Conservation (phyloP, 92 coral and sea anemone species). For the Phenganax subtilis region DNA sequence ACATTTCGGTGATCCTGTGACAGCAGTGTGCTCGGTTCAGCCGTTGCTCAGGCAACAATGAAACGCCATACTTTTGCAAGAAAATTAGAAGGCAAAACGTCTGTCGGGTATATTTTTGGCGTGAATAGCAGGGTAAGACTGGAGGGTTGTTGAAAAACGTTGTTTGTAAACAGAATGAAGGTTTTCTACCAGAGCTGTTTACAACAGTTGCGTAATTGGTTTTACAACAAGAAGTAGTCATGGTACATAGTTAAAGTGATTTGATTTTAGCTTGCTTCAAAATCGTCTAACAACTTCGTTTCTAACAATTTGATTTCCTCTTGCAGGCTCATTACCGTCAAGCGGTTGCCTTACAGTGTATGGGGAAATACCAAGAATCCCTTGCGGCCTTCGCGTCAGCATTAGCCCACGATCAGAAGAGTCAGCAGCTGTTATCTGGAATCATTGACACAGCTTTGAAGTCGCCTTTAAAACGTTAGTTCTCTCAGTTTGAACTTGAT, state of each 20-base stretch:
- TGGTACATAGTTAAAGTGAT: not conserved
- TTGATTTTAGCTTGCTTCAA: constrained; percentile 38
- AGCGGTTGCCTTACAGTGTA: constrained; percentile 96
- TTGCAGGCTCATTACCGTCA: constrained; percentile 97
- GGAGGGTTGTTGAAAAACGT: too few relatives aligned
- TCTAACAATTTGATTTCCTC: constrained; percentile 24
- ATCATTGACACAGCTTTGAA: constrained; percentile 83
- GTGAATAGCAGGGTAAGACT: constrained; percentile 96
- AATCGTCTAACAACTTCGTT: too few relatives aligned
- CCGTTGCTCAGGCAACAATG: constrained; percentile 55
- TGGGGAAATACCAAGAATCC: constrained; percentile 96
- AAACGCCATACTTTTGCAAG: constrained; percentile 90
- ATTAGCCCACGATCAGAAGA: constrained; percentile 97
- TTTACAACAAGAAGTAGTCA: not conserved
- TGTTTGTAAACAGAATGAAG: too few relatives aligned
- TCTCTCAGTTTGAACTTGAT: not conserved
- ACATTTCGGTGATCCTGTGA: not conserved
- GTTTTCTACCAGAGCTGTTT: too few relatives aligned
- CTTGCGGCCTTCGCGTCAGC: constrained; percentile 94
- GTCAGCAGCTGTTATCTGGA: constrained; percentile 84
- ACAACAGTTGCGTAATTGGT: not conserved
- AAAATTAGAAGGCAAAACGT: constrained; percentile 58
- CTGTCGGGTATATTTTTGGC: constrained; percentile 86
- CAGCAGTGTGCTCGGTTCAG: constrained; percentile 4
- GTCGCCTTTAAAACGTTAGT: constrained; percentile 85